Base-by-base conservation (phyloP, 2,888 invertebrate genomes). In the Parapristionchus giblindavisi region DNA sequence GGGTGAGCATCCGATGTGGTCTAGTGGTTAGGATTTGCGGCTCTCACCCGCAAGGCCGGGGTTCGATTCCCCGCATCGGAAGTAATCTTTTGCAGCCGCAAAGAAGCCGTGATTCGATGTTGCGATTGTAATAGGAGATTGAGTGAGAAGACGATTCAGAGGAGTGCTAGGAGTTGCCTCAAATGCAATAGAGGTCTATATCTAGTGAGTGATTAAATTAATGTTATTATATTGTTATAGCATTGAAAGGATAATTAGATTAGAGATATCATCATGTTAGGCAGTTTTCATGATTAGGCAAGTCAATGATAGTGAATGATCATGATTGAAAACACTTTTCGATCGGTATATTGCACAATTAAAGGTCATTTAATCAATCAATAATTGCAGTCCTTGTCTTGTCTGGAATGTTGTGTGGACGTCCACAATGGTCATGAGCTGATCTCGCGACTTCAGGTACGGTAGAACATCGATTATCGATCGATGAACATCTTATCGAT, bases 351-450 rank as follows among this genome's bases (percentile, higher is more conserved):
- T 43, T 43, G 11, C 43, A 43, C 43, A 43, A 43, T 43, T 14
- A 43, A 43, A 43, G 43, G 43, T 8, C 11, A 43, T 43, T 14
- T 43, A 43, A 43, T 43, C 38, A 11, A 43, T 43, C 2, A 38
- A 61, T 61, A 5, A 40, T 75, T 79, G 56, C 76, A 81, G 80
- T 77, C 75, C 8, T 77, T 81, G 58, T 78, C 80, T 14, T 86
- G 86, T 71, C 77, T 86, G 63, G 85, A 86, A 73, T 86, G 86
- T 75, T 86, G 86, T 74, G 85, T 86, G 4, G 84, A 86, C 63
- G 60, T 75, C 6, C 86, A 86, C 78, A 86, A 86, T 75, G 85
- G 85, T 4, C 86, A 86, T 74, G 77, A 77, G 29, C 78, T 86
- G 11, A 61, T 78, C n/a, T 77, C 84, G 11, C 74, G 83, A 38